These are phyloP conservation scores for Pocillopora damicornis DNA, from an alignment of 64 coral and sea anemone genomes.

Conservation along the genomic window DNA sequence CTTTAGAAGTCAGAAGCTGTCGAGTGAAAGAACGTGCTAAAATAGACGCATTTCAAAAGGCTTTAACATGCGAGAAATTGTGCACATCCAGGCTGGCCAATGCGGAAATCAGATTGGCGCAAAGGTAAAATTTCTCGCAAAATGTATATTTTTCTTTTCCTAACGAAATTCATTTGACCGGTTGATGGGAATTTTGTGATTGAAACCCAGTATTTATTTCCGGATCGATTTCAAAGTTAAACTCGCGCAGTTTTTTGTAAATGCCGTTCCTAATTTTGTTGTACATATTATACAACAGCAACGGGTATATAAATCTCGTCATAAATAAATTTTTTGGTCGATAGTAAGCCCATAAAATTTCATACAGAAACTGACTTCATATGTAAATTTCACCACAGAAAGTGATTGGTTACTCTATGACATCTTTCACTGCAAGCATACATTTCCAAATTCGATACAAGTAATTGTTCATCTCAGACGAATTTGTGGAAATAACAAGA, in stretches of 20 bases:
- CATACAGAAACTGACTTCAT: not conserved
- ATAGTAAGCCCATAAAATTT: not conserved
- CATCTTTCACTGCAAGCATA: not conserved
- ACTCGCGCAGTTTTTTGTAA: not conserved
- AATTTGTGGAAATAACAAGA: not conserved
- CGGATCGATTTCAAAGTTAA: not conserved
- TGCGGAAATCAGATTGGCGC: slow-evolving; percentile 70
- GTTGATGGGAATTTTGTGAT: not conserved
- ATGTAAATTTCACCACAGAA: not conserved
- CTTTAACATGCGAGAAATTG: slow-evolving; percentile 59
- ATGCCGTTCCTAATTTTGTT: not conserved
- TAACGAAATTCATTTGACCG: not conserved
- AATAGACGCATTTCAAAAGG: not conserved
- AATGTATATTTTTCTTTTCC: not conserved
- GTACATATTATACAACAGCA: not conserved
- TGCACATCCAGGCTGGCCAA: slow-evolving; percentile 56
- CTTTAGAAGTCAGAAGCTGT: not conserved
- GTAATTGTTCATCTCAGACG: not conserved
- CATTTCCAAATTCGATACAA: not conserved
- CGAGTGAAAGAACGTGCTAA: not conserved
- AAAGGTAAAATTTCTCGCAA: slow-evolving; percentile 28
- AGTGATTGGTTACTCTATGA: not conserved
- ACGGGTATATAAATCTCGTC: not conserved
- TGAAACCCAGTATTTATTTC: not conserved
- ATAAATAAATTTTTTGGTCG: not conserved